Evolutionary conservation across 2,888 invertebrate genomes (phyloP), one percentile per base, ranked within the genome.

Genomic region (Sepiola atlantica): DNA sequence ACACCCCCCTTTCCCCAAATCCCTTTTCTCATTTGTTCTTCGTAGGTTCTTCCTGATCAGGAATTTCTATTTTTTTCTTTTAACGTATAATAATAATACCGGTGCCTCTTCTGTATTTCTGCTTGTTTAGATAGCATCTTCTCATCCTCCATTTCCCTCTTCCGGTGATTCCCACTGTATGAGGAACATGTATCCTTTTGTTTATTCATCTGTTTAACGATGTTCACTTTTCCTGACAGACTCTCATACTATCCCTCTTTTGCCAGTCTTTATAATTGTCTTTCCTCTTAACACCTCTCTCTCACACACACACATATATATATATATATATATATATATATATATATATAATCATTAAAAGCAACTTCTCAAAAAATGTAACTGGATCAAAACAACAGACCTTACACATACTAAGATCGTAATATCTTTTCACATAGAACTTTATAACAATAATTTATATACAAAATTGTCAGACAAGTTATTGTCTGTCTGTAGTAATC

Each of bases 151-250:
- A 91, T 32, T 12, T 91, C 45, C 20, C 91, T 28, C 24, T 92
- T 92, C 35, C n/a, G 45, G 35, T 92, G 54, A 92, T 92, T 92
- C 24, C 28, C 28, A 45, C 35, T 92, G 28, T 35, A 92, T 45
- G 45, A 35, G 24, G 35, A 45, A n/a, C 35, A 92, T 54, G 24
- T 54, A 92, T 54, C 54, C 24, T 54, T 92, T 92, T 92, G 92
- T 92, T 92, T 92, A 92, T 54, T 92, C 54, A 92, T 92, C n/a
- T 92, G 92, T 92, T 14, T 28, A 54, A 92, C 92, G 28, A 35
- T 92, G 54, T 92, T 92, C 18, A 35, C 77, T 77, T 77, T 77
- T 77, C 77, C n/a, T n/a, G 0, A 77, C 28, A 77, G 77, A 77
- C 77, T 12, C 77, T 77, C 77, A n/a, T n/a, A 14, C 77, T 77